Percentiles rank a stretch among this genome's conserved stretches.
phyloP scores from a whole-genome alignment of 2,888 invertebrate species.

The Peribatodes rhomboidaria region DNA sequence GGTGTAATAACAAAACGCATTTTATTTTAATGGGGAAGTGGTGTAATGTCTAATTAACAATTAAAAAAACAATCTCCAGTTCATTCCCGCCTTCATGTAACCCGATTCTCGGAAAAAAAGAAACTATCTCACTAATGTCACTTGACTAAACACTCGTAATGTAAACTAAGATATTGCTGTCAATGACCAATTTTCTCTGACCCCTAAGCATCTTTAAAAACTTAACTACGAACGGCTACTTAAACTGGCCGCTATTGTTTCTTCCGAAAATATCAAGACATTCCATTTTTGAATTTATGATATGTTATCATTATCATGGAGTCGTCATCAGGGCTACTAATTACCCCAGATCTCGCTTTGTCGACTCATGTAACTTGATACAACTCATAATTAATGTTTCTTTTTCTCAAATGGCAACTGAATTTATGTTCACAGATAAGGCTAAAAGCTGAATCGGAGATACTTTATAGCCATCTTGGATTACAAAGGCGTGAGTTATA shows the following conservation, averaged over 20 bases:
- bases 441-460: conserved; percentile 49
- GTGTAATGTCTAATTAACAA: conserved; percentile 69
- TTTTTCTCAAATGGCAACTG: conserved; percentile 49
- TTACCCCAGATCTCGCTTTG: conserved; percentile 61
- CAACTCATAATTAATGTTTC: conserved; percentile 52
- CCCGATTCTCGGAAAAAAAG: conserved; percentile 63
- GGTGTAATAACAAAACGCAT: conserved; percentile 62
- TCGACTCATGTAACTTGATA: conserved; percentile 61
- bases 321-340: conserved; percentile 65
- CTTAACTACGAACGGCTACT: conserved; percentile 37
- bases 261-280: conserved; percentile 45
- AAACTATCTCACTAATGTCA: conserved; percentile 74
- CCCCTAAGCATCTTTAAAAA: conserved; percentile 34
- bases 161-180: conserved; percentile 67
- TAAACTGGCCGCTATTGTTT: conserved; percentile 49
- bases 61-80: conserved; percentile 56
- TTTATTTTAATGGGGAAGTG: conserved; percentile 57
- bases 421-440: conserved; percentile 50
- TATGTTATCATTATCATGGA: conserved; percentile 49
- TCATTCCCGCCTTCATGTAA: conserved; percentile 67
- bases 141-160: conserved; percentile 61
- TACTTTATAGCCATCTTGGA: conserved; percentile 55
- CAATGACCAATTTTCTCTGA: conserved; percentile 59
- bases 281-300: conserved; percentile 47
- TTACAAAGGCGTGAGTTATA: conserved; percentile 67